Evolutionary conservation across 2,113 vertebrate species (phyloP).

Genomic region (Anguilla japonica): DNA sequence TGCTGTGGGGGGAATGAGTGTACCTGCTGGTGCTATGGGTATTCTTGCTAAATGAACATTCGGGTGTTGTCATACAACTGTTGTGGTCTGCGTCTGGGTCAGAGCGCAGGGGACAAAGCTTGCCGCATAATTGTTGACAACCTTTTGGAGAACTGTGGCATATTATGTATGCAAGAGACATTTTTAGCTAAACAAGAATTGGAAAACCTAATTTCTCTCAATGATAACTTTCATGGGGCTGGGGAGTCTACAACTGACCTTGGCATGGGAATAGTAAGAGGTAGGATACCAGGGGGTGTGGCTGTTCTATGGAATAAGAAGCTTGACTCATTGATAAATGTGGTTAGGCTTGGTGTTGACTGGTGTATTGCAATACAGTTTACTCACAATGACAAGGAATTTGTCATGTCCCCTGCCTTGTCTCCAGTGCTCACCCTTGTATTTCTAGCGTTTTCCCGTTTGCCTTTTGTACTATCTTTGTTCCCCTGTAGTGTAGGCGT

Average conservation of each 20-base stretch:
- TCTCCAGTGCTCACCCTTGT: too few species aligned
- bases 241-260: conserved; percentile 16
- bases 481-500: too few species aligned
- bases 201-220: not conserved
- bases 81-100: not conserved
- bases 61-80: not conserved
- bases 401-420: too few species aligned
- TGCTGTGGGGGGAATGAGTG: not conserved
- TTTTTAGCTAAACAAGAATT: conserved; percentile 7
- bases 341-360: conserved; percentile 8
- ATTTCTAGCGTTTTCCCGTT: too few species aligned
- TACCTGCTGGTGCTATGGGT: not conserved
- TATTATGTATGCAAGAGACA: conserved; percentile 10
- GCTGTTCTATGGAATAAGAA: conserved; percentile 9
- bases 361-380: not conserved
- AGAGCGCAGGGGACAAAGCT: not conserved
- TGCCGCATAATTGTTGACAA: not conserved
- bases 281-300: conserved; percentile 3
- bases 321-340: conserved; percentile 14
- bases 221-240: conserved; percentile 17
- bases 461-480: too few species aligned
- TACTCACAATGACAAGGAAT: too few species aligned
- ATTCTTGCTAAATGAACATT: not conserved
- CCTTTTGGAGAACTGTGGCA: not conserved
- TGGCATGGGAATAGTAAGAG: not conserved